phyloP scores from a whole-genome alignment of 2,797 vertebrate genomes.

The Lutra lutra region DNA sequence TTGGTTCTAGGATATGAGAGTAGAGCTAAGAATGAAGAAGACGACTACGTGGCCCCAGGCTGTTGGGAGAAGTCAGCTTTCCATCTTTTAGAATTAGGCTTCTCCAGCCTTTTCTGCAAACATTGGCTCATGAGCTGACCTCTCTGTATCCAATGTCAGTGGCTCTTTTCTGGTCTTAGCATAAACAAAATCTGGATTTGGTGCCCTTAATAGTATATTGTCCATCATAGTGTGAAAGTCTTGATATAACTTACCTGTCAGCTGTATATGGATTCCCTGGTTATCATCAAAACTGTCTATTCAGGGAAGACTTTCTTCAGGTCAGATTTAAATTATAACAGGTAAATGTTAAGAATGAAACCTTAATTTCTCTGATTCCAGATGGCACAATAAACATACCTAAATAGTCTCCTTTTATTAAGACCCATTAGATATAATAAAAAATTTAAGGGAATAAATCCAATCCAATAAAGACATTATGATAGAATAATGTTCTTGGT shows the following conservation, averaged over 20 bases:
- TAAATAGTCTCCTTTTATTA: neutral
- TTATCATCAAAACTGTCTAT: neutral
- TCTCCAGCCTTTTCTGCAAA: neutral
- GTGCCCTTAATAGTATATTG: neutral
- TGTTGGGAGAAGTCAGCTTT: neutral
- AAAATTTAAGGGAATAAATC: neutral
- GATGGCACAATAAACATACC: neutral
- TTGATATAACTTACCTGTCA: neutral
- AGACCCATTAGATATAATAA: neutral
- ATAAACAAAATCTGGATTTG: neutral
- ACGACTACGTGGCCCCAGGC: neutral
- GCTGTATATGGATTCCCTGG: neutral
- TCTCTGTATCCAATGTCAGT: neutral
- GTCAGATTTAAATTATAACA: conserved; percentile 34
- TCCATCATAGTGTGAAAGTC: neutral
- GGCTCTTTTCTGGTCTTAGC: neutral
- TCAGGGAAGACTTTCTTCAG: neutral
- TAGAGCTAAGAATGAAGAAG: neutral
- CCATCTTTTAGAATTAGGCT: neutral
- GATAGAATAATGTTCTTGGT: neutral
- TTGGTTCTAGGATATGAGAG: neutral
- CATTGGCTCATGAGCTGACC: neutral
- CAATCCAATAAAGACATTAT: neutral
- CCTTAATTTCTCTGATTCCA: neutral
- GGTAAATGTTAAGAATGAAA: neutral